Base-by-base conservation (phyloP, 2,797 vertebrate species). In the Alauda arvensis region DNA sequence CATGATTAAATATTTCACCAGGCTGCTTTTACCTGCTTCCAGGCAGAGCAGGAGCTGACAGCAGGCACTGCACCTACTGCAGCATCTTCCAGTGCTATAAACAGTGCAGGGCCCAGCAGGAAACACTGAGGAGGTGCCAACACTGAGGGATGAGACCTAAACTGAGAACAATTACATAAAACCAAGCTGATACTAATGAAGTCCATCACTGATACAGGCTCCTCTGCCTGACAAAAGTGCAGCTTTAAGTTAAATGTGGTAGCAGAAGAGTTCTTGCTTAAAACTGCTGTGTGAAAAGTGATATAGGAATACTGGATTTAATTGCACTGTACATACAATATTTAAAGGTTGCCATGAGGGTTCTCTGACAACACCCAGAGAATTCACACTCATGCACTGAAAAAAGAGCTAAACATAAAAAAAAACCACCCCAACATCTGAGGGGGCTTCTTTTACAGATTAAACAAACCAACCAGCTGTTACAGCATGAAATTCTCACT, bases 41-140 rank as follows among this genome's bases (percentile, higher is more conserved):
- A 57, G 45, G 46, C 57, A 31, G 40, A 37, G 40, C 12, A 48
- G 39, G 65, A 83, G 85, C 40, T 80, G 48, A 9, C 43, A 51
- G 53, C 1, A 70, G 60, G n/a, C 37, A 24, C 53, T 51, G 6
- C 40, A 34, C 6, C 61, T 29, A 0, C 1, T 57, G 34, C 0
- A 61, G 43, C 45, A 42, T 20, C 52, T 42, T 19, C 13, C 42
- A 4, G 3, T n/a, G 48, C 80, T 61, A 4, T 10, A 14, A 55
- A 14, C 26, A 67, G 9, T 3, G 57, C n/a, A 13, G 3, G 4
- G 37, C 14, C 37, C 20, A 55, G 70, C 7, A 52, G 49, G 57
- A 84, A 52, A 18, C 26, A 2, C 24, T 53, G 14, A 0, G 12
- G 42, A 77, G 49, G 18, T 74, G 56, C 53, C 77, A 57, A 17